phyloP scores from a whole-genome alignment of 2,888 invertebrate genomes.

The Drosophila pegasa region DNA sequence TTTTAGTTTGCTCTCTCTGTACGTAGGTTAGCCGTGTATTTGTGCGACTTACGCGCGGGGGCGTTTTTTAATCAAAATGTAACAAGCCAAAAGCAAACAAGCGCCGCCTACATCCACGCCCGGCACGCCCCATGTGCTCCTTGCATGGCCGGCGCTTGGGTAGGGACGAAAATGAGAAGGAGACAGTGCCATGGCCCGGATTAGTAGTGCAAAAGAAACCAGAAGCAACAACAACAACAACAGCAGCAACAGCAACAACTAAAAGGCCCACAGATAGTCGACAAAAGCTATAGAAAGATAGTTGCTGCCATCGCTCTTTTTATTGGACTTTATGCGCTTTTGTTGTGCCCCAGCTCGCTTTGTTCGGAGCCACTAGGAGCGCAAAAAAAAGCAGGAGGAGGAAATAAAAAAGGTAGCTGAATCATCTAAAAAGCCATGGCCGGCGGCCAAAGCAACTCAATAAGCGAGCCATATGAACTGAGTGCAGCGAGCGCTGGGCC shows the following conservation, averaged over 20 bases:
- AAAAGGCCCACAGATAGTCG: constrained; percentile 74
- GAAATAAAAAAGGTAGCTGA: constrained; percentile 50
- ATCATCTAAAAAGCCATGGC: constrained; percentile 74
- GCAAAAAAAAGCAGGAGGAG: constrained; percentile 13
- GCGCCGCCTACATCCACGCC: constrained; percentile 38
- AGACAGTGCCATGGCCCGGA: constrained; percentile 65
- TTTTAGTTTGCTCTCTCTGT: constrained; percentile 25
- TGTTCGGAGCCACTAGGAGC: constrained; percentile 22
- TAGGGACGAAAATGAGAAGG: constrained; percentile 6
- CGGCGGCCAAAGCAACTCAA: constrained; percentile 70
- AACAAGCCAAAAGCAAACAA: constrained; percentile 80
- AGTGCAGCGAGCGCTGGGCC: constrained; percentile 4
- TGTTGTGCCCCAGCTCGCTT: constrained; percentile 52
- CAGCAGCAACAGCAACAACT: constrained; percentile 34
- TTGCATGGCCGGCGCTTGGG: constrained; percentile 14
- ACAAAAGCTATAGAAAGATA: constrained; percentile 73
- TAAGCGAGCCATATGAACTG: constrained; percentile 50
- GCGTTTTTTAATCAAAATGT: constrained; percentile 80
- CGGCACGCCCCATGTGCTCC: constrained; percentile 14
- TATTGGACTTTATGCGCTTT: constrained; percentile 80
- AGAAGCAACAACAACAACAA: constrained; percentile 42
- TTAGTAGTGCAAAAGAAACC: constrained; percentile 76
- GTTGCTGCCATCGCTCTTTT: constrained; percentile 76
- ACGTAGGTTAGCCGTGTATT: constrained; percentile 50
- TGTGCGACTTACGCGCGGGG: constrained; percentile 74